phyloP scores from a whole-genome alignment of 1,140 invertebrate genomes.

The Thrips palmi region DNA sequence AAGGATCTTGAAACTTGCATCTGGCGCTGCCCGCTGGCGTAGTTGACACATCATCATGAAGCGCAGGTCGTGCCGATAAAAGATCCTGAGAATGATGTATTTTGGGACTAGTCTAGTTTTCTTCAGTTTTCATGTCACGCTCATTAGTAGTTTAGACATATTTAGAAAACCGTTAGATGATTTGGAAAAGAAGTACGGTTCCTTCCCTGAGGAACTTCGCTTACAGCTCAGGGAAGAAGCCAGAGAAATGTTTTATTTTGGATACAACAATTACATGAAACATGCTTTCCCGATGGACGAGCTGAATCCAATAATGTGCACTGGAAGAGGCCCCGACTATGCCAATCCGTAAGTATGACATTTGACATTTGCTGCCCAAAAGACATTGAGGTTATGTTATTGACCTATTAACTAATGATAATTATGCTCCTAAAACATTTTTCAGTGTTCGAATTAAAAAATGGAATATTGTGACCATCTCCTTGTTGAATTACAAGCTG shows the following conservation, averaged over 20 bases:
- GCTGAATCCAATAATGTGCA: constrained; percentile 80
- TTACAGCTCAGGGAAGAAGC: constrained; percentile 44
- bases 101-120: no score
- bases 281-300: constrained; percentile 95
- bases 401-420: neutral
- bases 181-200: constrained; percentile 27
- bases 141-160: no score
- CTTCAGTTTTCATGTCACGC: no score
- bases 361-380: constrained; percentile 84
- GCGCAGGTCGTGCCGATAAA: no score
- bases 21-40: no score
- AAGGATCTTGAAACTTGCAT: no score
- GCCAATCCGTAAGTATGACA: constrained; percentile 33
- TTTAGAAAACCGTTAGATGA: constrained; percentile 23
- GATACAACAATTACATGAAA: constrained; percentile 84
- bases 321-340: constrained; percentile 46
- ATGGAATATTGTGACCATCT: no score
- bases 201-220: constrained; percentile 22
- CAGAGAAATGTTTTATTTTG: constrained; percentile 80
- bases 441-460: no score
- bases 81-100: no score
- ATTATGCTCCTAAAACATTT: no score
- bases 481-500: constrained; percentile 32
- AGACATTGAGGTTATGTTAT: constrained; percentile 9
- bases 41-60: no score